Conservation (phyloP, 2,797 vertebrate species). For the Artibeus jamaicensis region DNA sequence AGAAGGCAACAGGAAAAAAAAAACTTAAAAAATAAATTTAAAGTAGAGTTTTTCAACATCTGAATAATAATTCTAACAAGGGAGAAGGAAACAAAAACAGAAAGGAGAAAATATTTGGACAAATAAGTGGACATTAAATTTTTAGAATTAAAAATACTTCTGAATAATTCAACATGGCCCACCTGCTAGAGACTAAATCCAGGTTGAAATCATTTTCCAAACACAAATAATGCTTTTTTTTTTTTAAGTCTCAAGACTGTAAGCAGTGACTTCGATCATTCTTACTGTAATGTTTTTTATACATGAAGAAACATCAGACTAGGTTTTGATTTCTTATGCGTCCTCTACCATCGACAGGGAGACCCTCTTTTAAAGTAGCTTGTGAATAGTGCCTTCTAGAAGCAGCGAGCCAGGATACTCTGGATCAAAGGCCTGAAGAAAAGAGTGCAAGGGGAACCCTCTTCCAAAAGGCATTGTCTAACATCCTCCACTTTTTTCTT, state of each 20-base stretch:
- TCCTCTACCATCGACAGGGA: neutral
- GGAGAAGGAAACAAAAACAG: neutral
- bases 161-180: neutral
- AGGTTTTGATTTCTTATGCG: neutral
- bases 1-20: neutral
- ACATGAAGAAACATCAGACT: neutral
- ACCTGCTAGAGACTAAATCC: neutral
- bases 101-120: neutral
- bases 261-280: neutral
- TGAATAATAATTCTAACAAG: neutral
- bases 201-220: neutral
- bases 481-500: neutral
- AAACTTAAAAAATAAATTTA: neutral
- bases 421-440: neutral
- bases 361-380: neutral
- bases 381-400: neutral
- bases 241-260: neutral
- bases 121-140: neutral
- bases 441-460: neutral
- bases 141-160: neutral
- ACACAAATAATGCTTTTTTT: neutral
- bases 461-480: neutral
- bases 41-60: neutral
- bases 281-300: neutral
- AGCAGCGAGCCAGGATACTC: neutral